phyloP scores from a whole-genome alignment of 2,113 vertebrate genomes.

The Muscicapa adusta region DNA sequence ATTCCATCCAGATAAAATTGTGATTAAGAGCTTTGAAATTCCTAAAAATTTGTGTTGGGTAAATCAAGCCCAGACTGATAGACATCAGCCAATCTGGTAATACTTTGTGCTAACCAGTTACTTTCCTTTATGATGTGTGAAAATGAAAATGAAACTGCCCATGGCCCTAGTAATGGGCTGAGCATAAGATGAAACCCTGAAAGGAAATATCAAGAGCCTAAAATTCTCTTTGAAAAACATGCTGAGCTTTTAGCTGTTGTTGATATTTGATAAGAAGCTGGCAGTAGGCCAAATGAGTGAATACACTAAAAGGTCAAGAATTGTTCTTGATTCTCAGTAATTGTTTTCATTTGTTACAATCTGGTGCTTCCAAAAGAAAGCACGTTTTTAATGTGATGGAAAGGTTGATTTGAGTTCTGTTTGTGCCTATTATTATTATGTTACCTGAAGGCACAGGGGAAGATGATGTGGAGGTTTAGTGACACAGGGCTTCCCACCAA shows the following conservation, averaged over 20 bases:
- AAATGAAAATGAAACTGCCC: not conserved
- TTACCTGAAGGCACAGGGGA: not conserved
- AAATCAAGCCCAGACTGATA: not conserved
- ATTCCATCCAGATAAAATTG: not conserved
- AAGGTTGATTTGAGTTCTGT: not conserved
- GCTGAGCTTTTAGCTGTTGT: not conserved
- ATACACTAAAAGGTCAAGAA: not conserved
- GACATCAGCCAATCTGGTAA: not conserved
- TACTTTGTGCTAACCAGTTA: not conserved
- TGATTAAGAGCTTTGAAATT: not conserved
- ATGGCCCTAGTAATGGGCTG: not conserved
- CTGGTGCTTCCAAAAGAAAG: not conserved
- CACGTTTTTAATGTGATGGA: not conserved
- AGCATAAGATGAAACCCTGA: not conserved
- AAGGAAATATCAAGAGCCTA: not conserved
- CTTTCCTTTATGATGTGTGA: not conserved
- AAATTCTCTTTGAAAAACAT: conserved; percentile 21
- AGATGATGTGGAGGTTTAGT: not conserved
- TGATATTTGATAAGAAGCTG: not conserved
- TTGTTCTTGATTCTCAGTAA: not conserved
- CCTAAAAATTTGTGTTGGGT: not conserved
- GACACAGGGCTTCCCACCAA: not conserved
- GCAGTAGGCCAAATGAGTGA: not conserved
- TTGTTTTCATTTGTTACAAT: not conserved
- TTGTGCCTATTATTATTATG: not conserved